Evolutionary conservation across 2,888 invertebrate genomes (phyloP).

Genomic region (Vannuccia rotundouncinata): DNA sequence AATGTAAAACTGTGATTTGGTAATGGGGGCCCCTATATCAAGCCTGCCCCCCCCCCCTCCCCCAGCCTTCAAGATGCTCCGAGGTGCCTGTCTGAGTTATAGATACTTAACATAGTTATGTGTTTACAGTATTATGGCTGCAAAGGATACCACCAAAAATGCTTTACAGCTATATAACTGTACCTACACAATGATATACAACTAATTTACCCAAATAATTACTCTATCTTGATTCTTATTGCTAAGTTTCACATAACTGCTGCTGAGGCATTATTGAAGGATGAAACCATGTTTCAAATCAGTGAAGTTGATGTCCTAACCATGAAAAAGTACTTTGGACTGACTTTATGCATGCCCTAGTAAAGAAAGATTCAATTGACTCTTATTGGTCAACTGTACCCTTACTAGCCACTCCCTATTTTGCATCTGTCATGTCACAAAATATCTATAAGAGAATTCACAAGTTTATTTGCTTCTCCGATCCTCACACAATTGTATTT

Average conservation of each 20-base stretch:
- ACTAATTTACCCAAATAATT: neutral
- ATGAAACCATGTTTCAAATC: neutral
- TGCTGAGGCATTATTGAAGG: neutral
- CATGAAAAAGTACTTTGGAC: neutral
- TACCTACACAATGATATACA: neutral
- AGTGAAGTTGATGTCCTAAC: too few species aligned
- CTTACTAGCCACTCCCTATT: neutral
- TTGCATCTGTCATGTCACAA: neutral
- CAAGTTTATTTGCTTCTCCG: neutral
- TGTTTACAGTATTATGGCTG: neutral
- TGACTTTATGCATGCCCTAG: neutral
- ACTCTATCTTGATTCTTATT: neutral
- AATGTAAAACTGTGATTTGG: too few species aligned
- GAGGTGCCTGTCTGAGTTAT: neutral
- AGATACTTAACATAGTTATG: neutral
- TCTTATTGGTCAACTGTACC: constrained; percentile 6
- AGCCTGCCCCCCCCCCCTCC: too few species aligned
- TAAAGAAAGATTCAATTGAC: constrained; percentile 5
- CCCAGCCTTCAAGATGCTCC: too few species aligned
- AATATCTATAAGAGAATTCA: neutral
- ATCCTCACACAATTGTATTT: neutral
- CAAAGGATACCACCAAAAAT: neutral
- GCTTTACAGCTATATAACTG: neutral
- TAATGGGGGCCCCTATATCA: too few species aligned
- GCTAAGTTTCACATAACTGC: neutral